Conservation (phyloP, 1,140 invertebrate genomes). For the Bombus fervidus region DNA sequence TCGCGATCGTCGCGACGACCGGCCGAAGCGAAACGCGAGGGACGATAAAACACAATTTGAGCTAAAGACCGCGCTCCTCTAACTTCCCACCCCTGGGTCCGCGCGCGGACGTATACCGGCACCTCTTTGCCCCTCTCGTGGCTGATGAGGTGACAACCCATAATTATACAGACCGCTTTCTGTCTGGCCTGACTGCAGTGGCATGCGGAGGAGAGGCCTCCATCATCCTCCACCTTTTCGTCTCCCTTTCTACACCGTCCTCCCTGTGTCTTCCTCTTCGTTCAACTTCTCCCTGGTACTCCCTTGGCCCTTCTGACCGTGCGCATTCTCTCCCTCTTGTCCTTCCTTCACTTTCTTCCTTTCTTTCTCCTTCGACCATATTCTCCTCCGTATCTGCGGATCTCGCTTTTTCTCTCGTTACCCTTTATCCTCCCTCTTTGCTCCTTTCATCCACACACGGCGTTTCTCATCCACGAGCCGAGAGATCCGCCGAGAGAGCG, state of each 20-base stretch:
- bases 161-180: slow-evolving; percentile 83
- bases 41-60: slow-evolving; percentile 82
- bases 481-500: slow-evolving; percentile 18
- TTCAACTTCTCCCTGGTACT: slow-evolving; percentile 57
- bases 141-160: slow-evolving; percentile 83
- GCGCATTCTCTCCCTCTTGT: slow-evolving; percentile 43
- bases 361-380: not conserved
- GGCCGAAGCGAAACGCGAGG: slow-evolving; percentile 52
- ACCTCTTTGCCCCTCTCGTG: slow-evolving; percentile 66
- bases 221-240: slow-evolving; percentile 76
- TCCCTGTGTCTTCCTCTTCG: slow-evolving; percentile 18
- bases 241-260: slow-evolving; percentile 33
- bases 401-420: slow-evolving; percentile 67
- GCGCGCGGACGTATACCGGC: slow-evolving; percentile 44
- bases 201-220: slow-evolving; percentile 80
- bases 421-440: slow-evolving; percentile 61
- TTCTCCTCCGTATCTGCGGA: slow-evolving; percentile 26
- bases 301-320: slow-evolving; percentile 50
- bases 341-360: slow-evolving; percentile 29
- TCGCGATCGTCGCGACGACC: not conserved
- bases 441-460: slow-evolving; percentile 13
- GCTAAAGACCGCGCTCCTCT: slow-evolving; percentile 78
- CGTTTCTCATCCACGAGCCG: slow-evolving; percentile 49
- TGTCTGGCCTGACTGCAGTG: slow-evolving; percentile 81
- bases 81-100: slow-evolving; percentile 67